Evolutionary conservation across 2,797 vertebrate species (phyloP), one percentile per base, ranked within the genome.

Genomic region (Pteronotus mesoamericanus): DNA sequence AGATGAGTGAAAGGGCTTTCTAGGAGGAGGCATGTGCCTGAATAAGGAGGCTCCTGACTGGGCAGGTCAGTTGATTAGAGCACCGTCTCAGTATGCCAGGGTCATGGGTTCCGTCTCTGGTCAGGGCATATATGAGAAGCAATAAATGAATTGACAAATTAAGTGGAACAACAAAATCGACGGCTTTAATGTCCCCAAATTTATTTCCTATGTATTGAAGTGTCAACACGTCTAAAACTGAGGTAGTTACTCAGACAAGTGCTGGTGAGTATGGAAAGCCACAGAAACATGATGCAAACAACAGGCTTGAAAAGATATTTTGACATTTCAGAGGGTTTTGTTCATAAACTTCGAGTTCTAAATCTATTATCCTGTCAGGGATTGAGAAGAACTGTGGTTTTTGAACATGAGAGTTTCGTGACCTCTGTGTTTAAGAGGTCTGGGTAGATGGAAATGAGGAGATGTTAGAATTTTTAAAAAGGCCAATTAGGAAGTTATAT

Each of bases 271-370:
- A 64, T 64, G 74, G 61, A 34, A 94, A 91, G 6, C 55, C 39
- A 48, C 22, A 66, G 91, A 51, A 92, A 79, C 34, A 46, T 4
- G 11, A 12, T 29, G 59, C 26, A 86, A 75, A 79, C 16, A 59
- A 77, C 94, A 61, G 71, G 42, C 53, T 71, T 95, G 44, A 83
- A 77, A 72, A 51, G 72, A 15, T 68, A 91, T 84, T 91, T 94
- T 89, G 74, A 79, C 48, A 57, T 80, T 71, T 51, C 37, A 59
- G 29, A 74, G 29, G 74, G 15, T 87, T 97, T 78, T 87, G 21
- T 83, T 97, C 8, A 59, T 92, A 37, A 90, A 77, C 8, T 66
- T 92, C 18, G 46, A 94, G 26, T 93, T 86, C n/a, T 51, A 44
- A 94, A 82, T 89, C 51, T 53, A 1, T 75, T 86, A 11, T 61